A percentile compares a stretch with the other conserved stretches of the same genome.
Conservation (phyloP, 37 sponge, comb jelly and placozoan species). For the Oopsacas minuta region DNA sequence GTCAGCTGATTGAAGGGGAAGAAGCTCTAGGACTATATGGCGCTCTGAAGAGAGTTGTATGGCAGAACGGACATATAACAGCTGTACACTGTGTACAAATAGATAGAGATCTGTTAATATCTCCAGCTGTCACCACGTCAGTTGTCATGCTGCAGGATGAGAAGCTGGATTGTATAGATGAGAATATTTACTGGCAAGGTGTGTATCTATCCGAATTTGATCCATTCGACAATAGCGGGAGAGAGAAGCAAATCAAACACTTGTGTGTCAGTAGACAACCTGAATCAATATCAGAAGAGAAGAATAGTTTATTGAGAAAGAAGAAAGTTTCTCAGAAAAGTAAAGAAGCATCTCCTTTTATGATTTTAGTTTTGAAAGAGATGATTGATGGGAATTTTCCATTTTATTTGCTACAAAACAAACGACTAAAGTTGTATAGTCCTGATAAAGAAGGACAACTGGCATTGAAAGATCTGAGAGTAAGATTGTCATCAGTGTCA, state of each 20-base stretch:
- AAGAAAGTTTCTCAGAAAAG: not conserved
- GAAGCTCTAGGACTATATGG: not conserved
- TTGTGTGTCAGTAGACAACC: not conserved
- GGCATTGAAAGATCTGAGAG: not conserved
- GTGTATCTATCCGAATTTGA: not conserved
- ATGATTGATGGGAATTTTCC: not conserved
- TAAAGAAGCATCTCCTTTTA: not conserved
- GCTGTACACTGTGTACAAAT: not conserved
- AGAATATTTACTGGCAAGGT: not conserved
- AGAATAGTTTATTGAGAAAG: not conserved
- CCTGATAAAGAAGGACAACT: not conserved
- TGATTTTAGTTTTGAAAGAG: constrained; percentile 1
- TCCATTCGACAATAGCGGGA: not conserved
- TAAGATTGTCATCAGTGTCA: not conserved
- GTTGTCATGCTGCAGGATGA: not conserved
- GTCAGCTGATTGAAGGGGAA: not conserved
- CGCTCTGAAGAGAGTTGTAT: not conserved
- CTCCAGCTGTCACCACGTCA: not conserved
- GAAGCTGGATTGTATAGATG: not conserved
- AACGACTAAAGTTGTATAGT: not conserved
- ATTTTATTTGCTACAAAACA: not conserved
- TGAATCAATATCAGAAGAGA: not conserved
- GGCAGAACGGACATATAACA: not conserved
- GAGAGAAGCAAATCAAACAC: not conserved
- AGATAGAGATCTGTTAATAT: not conserved